Base-by-base conservation (phyloP, 2,888 invertebrate genomes). In the Lordiphosa fenestrarum region DNA sequence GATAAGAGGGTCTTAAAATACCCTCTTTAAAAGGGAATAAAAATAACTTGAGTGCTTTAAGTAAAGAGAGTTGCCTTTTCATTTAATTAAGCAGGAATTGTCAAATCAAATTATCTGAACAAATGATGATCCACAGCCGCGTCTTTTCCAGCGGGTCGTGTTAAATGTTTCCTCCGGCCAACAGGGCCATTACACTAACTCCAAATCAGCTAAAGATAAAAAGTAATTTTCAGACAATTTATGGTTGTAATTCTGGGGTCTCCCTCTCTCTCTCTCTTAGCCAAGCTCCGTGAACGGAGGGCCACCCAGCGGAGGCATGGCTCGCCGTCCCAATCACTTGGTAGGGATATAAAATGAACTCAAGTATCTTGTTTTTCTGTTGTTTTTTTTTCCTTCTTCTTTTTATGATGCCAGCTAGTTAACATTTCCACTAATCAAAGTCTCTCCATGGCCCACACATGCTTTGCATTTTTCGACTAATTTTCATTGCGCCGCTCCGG, bases 361-460 rank as follows among this genome's bases (percentile, higher is more conserved):
- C 48, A 36, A 46, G 63, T 55, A 61, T 60, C 48, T 46, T 41
- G 57, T 51, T 80, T 19, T 19, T 19, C n/a, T n/a, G n/a, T n/a
- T n/a, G n/a, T n/a, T n/a, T n/a, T n/a, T n/a, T n/a, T n/a, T n/a
- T n/a, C n/a, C n/a, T 19, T 15, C 15, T 15, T 15, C 2, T 15
- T 19, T 75, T 76, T 61, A 76, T 71, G 75, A 66, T 66, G 63
- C 63, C 15, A 71, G 62, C 59, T 68, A 64, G 54, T 61, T 64
- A 72, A 64, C 62, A 72, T 76, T 70, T 66, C 76, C 76, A 68
- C 75, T 78, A 78, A 76, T 76, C 75, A 76, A 73, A 64, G 76
- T 60, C 62, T 54, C 53, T 19, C 33, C 37, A 42, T 60, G 49
- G 72, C 63, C 54, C 53, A 61, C 53, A 61, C 62, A 80, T 76